These are phyloP conservation scores for Andricus curvator DNA, from an alignment of 2,888 invertebrate species.

Conservation along the genomic window DNA sequence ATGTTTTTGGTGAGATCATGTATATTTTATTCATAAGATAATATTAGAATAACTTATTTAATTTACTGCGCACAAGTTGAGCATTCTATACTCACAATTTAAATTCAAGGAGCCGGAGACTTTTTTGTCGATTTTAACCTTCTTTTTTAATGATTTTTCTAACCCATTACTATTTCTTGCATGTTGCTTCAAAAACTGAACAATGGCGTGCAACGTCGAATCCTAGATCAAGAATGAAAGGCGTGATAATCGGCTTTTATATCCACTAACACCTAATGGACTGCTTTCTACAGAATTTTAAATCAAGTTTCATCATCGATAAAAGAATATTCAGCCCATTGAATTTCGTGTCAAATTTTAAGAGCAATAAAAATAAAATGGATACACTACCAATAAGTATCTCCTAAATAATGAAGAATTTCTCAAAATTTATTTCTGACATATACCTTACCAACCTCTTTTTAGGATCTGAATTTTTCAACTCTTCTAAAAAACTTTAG, in stretches of 20 bases:
- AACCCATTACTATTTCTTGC: neutral
- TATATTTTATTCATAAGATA: too few relatives aligned
- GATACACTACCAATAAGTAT: neutral
- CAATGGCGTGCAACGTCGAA: neutral
- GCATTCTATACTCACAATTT: neutral
- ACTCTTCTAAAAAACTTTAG: too few relatives aligned
- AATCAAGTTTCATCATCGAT: neutral
- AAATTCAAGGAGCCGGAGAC: neutral
- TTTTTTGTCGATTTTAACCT: neutral
- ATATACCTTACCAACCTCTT: too few relatives aligned
- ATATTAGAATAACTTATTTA: neutral
- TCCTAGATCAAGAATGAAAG: neutral
- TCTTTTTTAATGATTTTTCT: too few relatives aligned
- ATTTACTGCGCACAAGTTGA: neutral
- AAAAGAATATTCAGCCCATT: neutral
- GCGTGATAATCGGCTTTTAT: constrained; percentile 7
- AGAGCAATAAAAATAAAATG: neutral
- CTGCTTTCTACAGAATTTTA: neutral
- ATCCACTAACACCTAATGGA: neutral
- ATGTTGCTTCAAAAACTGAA: neutral
- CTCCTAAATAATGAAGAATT: too few relatives aligned
- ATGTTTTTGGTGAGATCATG: too few relatives aligned
- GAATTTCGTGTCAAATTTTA: neutral
- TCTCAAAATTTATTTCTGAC: too few relatives aligned
- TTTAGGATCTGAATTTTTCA: too few relatives aligned